Evolutionary conservation across 2,797 vertebrate species (phyloP), one percentile per base, ranked within the genome.

Genomic region (Ara ararauna): DNA sequence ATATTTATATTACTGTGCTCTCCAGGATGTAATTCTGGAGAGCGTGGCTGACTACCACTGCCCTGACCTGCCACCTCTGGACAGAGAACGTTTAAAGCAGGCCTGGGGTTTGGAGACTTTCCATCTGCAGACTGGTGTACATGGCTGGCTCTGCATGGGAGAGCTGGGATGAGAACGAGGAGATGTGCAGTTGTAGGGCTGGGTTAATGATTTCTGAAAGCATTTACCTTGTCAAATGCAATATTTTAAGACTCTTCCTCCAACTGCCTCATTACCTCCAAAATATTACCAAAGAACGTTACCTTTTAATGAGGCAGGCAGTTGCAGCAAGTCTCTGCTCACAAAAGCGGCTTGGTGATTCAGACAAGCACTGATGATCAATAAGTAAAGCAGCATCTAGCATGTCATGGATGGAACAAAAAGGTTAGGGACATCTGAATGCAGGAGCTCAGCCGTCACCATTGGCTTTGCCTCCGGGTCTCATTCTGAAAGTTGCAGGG

Each of bases 291-390:
- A 20, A 30, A 60, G 62, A 70, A 87, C 48, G 23, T 88, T 81
- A 85, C 38, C 36, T 29, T 78, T 58, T 94, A 85, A 82, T 24
- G 72, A 93, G 50, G 65, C 76, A 88, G 85, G 75, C 30, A 7
- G 42, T 32, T 61, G 48, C 38, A 58, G 74, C 29, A 24, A 82
- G 53, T 62, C 34, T 84, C 34, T 67, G 80, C 53, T 91, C 76
- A 40, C 70, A 87, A 90, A 77, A 92, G 81, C 58, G 61, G 18
- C 62, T 64, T 2, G 5, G 82, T 87, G 87, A 93, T 87, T 93
- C 94, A 95, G 85, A 66, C 68, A 80, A 68, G 40, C 45, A 2
- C 84, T 2, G 27, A 85, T 48, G 79, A 91, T 96, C 91, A 93
- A 79, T 85, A 87, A 96, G 56, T 40, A 74, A 18, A 82, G 64